Evolutionary conservation across 2,113 vertebrate species (phyloP).

Genomic region (Colaptes auratus): DNA sequence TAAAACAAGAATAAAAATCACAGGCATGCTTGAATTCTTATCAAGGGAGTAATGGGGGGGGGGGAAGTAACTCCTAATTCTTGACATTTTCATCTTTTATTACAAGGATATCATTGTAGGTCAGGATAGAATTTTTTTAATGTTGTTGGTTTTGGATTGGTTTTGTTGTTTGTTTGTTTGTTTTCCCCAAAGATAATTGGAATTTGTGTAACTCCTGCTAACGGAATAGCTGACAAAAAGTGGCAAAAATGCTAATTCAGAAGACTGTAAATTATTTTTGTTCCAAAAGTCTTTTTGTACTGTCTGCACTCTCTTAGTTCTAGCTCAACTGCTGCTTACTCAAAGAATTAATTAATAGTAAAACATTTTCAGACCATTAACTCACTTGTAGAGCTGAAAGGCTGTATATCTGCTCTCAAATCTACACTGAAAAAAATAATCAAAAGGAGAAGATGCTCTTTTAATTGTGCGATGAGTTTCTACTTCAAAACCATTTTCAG

Average conservation of each 20-base stretch:
- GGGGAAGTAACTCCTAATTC: not conserved
- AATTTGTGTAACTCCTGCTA: not conserved
- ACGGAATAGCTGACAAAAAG: not conserved
- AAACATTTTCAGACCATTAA: not conserved
- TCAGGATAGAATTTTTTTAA: not conserved
- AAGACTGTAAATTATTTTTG: not conserved
- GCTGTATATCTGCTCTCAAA: not conserved
- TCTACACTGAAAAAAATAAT: not conserved
- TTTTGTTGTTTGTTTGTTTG: not conserved
- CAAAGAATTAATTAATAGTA: not conserved
- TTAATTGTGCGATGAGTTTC: not conserved
- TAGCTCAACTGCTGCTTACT: not conserved
- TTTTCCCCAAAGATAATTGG: not conserved
- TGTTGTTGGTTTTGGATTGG: no score
- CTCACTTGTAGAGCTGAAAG: not conserved
- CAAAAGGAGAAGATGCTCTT: not conserved
- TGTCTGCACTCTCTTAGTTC: not conserved
- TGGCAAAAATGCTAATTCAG: not conserved
- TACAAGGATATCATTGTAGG: not conserved
- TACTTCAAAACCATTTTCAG: not conserved
- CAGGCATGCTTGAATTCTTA: not conserved
- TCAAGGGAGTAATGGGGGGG: not conserved
- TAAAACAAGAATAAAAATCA: not conserved
- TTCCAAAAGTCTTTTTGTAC: not conserved
- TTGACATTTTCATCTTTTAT: not conserved